Evolutionary conservation across 2,797 vertebrate species (phyloP).

Genomic region (Oryzias sinensis): DNA sequence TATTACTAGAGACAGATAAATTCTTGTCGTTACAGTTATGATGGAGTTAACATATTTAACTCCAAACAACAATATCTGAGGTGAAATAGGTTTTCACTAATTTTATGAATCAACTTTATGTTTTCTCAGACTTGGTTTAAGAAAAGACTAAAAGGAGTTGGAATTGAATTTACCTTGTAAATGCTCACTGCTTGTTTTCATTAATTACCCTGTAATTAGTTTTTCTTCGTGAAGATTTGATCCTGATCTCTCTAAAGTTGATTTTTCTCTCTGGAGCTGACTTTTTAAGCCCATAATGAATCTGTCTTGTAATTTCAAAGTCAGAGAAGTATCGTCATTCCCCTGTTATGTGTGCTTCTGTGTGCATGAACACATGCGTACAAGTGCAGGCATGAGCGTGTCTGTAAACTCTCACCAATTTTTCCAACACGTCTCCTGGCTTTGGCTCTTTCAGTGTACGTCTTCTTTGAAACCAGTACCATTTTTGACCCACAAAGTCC

Average conservation of each 20-base stretch:
- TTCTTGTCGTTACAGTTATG: no score
- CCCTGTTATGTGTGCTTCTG: conserved; percentile 34
- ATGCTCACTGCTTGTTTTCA: conserved; percentile 36
- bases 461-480: conserved; percentile 13
- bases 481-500: conserved; percentile 22
- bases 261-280: conserved; percentile 44
- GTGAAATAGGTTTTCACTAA: neutral
- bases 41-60: conserved; percentile 1
- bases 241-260: conserved; percentile 55
- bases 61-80: neutral
- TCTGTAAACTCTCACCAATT: conserved; percentile 46
- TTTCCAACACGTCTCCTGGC: conserved; percentile 19
- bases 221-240: conserved; percentile 55
- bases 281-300: conserved; percentile 67
- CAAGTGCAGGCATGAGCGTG: conserved; percentile 63
- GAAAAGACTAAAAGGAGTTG: neutral
- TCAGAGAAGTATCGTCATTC: conserved; percentile 39
- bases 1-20: no score
- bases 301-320: conserved; percentile 64
- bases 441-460: conserved; percentile 6
- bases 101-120: neutral
- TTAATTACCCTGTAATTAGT: conserved; percentile 63
- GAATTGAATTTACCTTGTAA: conserved; percentile 24
- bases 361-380: conserved; percentile 42
- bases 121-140: neutral